Base-by-base conservation (phyloP, 2,797 vertebrate species). In the Sebastes minor region DNA sequence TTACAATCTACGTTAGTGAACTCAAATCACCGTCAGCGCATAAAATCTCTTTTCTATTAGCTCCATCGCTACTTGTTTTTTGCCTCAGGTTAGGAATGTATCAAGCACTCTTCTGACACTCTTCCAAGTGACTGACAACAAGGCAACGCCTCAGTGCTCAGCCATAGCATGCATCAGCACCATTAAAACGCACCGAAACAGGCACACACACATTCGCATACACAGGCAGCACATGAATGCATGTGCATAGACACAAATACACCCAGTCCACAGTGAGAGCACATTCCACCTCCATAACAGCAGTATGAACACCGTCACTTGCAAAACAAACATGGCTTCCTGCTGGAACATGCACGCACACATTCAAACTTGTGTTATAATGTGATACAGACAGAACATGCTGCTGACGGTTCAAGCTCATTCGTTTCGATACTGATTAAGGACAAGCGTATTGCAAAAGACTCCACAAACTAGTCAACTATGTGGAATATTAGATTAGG, bases 91-190 rank as follows among this genome's bases (percentile, higher is more conserved):
- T 78, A 85, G 67, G 35, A 78, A 86, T 80, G 74, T 35, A 71
- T 80, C 52, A 63, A 76, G 75, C 64, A 70, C 46, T 69, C 23
- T 42, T 20, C 75, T 80, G 79, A 92, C 82, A 68, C 33, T 73
- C 30, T 67, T 91, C 74, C 78, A 88, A 78, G 73, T 86, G 78
- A 83, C 68, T 86, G 81, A 85, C 87, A 85, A 85, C 59, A 70
- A 65, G 78, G 28, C 85, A 84, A 88, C 80, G 81, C 89, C 87
- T 92, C 62, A 49, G 72, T 71, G 74, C 67, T 86, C 77, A 81
- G 86, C 79, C 70, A 68, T 78, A 82, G 78, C 78, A 83, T 75
- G 32, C 79, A 83, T 84, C 78, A 72, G 73, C 86, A 85, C 62
- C 75, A 68, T 52, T 72, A 71, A 66, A 78, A 70, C 64, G 18